Evolutionary conservation across 2,888 invertebrate genomes (phyloP).

Genomic region (Platycnemis pennipes): DNA sequence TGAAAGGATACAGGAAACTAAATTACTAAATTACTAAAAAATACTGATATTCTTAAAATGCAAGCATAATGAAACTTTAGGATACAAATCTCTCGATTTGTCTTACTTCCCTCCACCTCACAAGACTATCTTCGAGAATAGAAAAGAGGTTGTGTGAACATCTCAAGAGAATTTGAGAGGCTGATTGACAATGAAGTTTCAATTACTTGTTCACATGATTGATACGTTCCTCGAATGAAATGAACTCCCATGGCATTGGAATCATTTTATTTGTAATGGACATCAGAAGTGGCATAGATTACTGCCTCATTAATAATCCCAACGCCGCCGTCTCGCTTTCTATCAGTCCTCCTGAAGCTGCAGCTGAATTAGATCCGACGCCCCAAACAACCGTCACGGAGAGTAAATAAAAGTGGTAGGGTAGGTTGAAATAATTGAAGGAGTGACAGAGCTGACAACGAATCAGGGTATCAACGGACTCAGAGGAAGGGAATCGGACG

Average conservation of each 20-base stretch:
- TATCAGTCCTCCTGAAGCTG: background rate
- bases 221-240: background rate
- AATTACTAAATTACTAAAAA: too few relatives aligned
- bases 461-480: background rate
- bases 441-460: background rate
- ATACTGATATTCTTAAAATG: too few relatives aligned
- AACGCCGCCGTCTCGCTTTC: background rate
- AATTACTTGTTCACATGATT: background rate
- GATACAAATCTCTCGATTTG: too few relatives aligned
- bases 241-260: background rate
- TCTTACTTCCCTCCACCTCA: too few relatives aligned
- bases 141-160: too few relatives aligned
- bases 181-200: background rate
- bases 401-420: background rate
- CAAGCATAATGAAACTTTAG: too few relatives aligned
- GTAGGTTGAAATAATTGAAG: background rate
- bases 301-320: background rate
- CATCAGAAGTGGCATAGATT: slow-evolving; percentile 3
- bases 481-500: background rate
- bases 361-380: background rate
- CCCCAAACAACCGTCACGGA: background rate
- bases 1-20: too few relatives aligned
- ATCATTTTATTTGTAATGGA: background rate
- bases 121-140: too few relatives aligned
- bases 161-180: background rate